These are phyloP conservation scores for Apogon hyalosoma DNA, from an alignment of 2,797 vertebrate species.

Conservation along the genomic window DNA sequence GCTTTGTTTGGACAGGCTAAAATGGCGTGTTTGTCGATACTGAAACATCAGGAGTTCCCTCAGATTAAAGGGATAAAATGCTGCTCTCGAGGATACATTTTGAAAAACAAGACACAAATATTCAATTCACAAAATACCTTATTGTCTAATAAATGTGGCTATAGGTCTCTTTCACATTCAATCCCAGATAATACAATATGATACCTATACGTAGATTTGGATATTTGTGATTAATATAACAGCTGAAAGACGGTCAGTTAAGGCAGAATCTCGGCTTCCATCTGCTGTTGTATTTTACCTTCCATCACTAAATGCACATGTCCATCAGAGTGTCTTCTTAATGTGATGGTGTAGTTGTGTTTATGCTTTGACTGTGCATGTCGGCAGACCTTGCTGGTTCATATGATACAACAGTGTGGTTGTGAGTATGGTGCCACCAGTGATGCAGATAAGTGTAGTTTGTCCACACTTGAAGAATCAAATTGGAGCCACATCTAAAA, in stretches of 20 bases:
- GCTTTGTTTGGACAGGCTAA: slow-evolving; percentile 30
- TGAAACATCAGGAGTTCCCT: slow-evolving; percentile 37
- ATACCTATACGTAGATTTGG: slow-evolving; percentile 12
- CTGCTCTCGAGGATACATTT: slow-evolving; percentile 16
- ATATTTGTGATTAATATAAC: slow-evolving; percentile 80
- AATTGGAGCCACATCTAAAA: background rate
- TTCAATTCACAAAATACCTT: slow-evolving; percentile 6
- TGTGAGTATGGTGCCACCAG: slow-evolving; percentile 13
- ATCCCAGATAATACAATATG: background rate
- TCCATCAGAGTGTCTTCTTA: slow-evolving; percentile 53
- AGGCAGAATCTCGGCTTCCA: slow-evolving; percentile 75
- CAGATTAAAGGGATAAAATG: slow-evolving; percentile 42
- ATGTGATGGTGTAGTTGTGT: slow-evolving; percentile 40
- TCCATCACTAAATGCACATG: slow-evolving; percentile 58
- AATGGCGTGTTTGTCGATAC: slow-evolving; percentile 21
- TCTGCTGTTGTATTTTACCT: slow-evolving; percentile 55
- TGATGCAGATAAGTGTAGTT: slow-evolving; percentile 30
- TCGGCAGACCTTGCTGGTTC: slow-evolving; percentile 18
- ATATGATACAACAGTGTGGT: slow-evolving; percentile 13
- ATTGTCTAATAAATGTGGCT: background rate
- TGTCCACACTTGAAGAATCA: background rate
- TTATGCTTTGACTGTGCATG: slow-evolving; percentile 60
- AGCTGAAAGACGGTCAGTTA: slow-evolving; percentile 84
- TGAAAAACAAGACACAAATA: slow-evolving; percentile 7
- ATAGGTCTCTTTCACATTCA: slow-evolving; percentile 10